These are phyloP conservation scores for Musca domestica DNA, from an alignment of 1,140 invertebrate genomes.

Conservation along the genomic window DNA sequence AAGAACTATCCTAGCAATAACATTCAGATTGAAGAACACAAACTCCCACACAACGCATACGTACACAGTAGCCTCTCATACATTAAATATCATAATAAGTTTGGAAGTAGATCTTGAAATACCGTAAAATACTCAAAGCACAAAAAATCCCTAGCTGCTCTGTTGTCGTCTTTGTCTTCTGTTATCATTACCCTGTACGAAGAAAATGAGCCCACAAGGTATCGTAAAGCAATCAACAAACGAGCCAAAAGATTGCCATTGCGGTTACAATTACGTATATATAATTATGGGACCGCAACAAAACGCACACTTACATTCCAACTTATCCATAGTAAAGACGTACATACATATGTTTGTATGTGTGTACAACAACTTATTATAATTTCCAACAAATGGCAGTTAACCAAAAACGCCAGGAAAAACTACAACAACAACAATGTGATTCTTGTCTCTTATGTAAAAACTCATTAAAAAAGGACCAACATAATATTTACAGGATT, in stretches of 20 bases:
- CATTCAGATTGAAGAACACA: too few relatives aligned
- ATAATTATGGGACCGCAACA: constrained; percentile 26
- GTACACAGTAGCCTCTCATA: too few relatives aligned
- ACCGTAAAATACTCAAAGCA: too few relatives aligned
- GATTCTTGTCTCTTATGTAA: not conserved
- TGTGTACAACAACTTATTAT: not conserved
- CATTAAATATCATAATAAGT: too few relatives aligned
- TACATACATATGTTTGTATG: not conserved
- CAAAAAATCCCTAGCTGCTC: too few relatives aligned
- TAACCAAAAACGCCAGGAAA: not conserved
- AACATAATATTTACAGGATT: not conserved
- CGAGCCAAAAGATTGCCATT: constrained; percentile 30
- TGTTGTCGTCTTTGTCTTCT: too few relatives aligned
- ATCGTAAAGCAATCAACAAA: constrained; percentile 34
- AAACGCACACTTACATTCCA: not conserved
- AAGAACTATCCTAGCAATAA: too few relatives aligned
- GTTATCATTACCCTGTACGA: not conserved
- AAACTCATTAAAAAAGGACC: constrained; percentile 2
- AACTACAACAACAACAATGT: not conserved
- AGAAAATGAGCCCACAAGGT: constrained; percentile 31
- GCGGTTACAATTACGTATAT: constrained; percentile 28
- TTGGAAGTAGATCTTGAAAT: too few relatives aligned
- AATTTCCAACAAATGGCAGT: too few relatives aligned
- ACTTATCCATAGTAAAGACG: not conserved
- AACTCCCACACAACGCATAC: too few relatives aligned